Base-by-base conservation (phyloP, 1,140 invertebrate species). In the Euura saliciscinereae region DNA sequence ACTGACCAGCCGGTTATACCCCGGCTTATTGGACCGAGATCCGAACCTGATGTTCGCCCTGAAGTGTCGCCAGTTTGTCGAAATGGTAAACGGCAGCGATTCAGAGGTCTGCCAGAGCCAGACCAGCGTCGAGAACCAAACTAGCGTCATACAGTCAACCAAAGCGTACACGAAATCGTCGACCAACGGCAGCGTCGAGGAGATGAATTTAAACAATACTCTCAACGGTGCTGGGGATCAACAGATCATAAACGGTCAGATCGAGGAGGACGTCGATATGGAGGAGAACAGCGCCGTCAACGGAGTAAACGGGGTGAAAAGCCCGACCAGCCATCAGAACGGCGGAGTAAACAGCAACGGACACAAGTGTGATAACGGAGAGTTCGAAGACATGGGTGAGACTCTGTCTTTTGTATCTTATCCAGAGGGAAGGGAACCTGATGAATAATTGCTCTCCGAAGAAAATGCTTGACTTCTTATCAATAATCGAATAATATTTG, bases 1-100 rank as follows among this genome's bases (percentile, higher is more conserved):
- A 80, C 89, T 92, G 73, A 97, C 97, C 67, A 92, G 93, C 83
- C 91, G 93, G 80, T 88, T 97, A 73, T 99, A 98, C 89, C 97
- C 98, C 6, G 94, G 94, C 10, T 89, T 99, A 59, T 88, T 99
- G 78, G 95, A 98, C 84, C 90, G 92, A 65, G 96, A 98, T 88
- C 92, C 92, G 77, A 96, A 98, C 84, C 89, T 99, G 76, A 91
- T 97, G 80, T 99, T 99, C 86, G 93, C 96, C 86, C 90, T 99
- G 71, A 98, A 98, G 86, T 98, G 97, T 88, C 92, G 98, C 77
- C 97, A 99, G 89, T 99, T 99, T 88, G 95, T 99, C 43, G 98
- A 99, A 89, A 95, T 95, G 94, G 93, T 95, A 69, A 95, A 95
- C 84, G 94, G 94, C 69, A 92, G 93, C 65, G 94, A 96, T 84